phyloP scores from a whole-genome alignment of 1,140 invertebrate genomes.

The Heliconius melpomene region DNA sequence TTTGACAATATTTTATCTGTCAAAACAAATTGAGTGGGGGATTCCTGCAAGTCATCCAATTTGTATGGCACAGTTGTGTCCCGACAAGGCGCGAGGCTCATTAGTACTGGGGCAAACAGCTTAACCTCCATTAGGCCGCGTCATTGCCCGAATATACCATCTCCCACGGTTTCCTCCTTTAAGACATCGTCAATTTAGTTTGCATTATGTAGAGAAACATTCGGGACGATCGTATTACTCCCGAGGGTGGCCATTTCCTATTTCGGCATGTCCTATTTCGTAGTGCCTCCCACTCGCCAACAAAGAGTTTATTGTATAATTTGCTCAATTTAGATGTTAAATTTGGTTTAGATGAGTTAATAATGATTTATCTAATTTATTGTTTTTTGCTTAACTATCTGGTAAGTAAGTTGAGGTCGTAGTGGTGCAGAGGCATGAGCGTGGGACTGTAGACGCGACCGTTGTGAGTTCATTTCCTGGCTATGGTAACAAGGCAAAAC shows the following conservation, averaged over 20 bases:
- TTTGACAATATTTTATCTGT: conserved; percentile 26
- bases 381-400: background rate
- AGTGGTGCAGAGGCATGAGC: no score
- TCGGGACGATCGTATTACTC: conserved; percentile 46
- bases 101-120: conserved; percentile 63
- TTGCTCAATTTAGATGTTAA: conserved; percentile 24
- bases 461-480: no score
- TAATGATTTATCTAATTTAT: background rate
- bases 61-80: conserved; percentile 59
- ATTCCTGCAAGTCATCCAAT: conserved; percentile 55
- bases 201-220: conserved; percentile 35
- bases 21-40: conserved; percentile 25
- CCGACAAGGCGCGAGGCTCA: conserved; percentile 61
- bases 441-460: no score
- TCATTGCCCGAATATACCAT: conserved; percentile 54
- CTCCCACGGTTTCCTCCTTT: conserved; percentile 69
- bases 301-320: conserved; percentile 32
- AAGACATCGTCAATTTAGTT: conserved; percentile 54
- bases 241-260: conserved; percentile 55
- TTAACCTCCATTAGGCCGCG: conserved; percentile 72
- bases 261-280: conserved; percentile 43
- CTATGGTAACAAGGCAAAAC: no score
- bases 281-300: conserved; percentile 27
- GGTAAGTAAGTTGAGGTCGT: no score
- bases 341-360: background rate